Percentiles rank a stretch among this genome's conserved stretches.
Evolutionary conservation across 2,888 invertebrate genomes (phyloP).

Genomic region (Tricholauxania praeusta): DNA sequence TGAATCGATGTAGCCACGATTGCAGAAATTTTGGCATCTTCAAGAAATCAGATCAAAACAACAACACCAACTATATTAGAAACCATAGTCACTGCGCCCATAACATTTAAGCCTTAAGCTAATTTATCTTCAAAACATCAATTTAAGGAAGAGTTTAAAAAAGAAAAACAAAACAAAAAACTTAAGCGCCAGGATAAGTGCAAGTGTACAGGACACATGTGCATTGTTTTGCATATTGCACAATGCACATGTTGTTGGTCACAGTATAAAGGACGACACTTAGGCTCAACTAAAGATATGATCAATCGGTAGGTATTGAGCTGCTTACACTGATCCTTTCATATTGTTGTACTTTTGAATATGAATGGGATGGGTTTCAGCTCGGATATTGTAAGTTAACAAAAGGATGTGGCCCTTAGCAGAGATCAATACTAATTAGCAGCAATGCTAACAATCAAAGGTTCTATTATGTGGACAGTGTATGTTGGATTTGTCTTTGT

Average conservation of each 20-base stretch:
- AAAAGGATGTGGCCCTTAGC: background rate
- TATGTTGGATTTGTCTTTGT: background rate
- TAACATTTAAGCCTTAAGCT: background rate
- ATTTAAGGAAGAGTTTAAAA: background rate
- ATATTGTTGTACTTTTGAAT: slow-evolving; percentile 16
- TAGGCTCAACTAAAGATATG: slow-evolving; percentile 4
- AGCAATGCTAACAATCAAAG: background rate
- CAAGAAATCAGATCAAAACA: too few species aligned
- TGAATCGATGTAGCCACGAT: too few species aligned
- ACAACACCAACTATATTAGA: too few species aligned
- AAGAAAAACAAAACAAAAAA: background rate
- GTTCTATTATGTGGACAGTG: background rate
- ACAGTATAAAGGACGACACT: background rate
- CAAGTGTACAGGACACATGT: slow-evolving; percentile 24
- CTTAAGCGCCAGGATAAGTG: slow-evolving; percentile 18
- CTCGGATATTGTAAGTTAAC: background rate
- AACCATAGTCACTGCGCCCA: too few species aligned
- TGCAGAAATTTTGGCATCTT: too few species aligned
- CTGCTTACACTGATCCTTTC: slow-evolving; percentile 5
- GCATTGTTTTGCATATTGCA: slow-evolving; percentile 15
- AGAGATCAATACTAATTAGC: background rate
- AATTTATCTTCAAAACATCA: slow-evolving; percentile 14
- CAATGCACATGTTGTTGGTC: slow-evolving; percentile 14
- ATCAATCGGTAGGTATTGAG: slow-evolving; percentile 3
- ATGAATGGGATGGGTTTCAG: background rate